These are phyloP conservation scores for Antrozous pallidus DNA, from an alignment of 2,797 vertebrate genomes.

Conservation along the genomic window DNA sequence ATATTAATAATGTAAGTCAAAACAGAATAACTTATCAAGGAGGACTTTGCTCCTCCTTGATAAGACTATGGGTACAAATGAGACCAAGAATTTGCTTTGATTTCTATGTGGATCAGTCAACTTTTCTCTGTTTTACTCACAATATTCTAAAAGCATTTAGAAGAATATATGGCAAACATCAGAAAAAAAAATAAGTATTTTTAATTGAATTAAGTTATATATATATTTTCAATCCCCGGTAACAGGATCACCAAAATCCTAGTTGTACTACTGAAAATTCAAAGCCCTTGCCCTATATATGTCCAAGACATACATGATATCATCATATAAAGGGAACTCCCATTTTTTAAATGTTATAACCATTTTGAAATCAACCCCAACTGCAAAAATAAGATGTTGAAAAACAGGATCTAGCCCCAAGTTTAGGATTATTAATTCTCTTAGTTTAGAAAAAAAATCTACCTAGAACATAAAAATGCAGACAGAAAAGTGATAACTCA, in stretches of 20 bases:
- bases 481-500: neutral
- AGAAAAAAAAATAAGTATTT: neutral
- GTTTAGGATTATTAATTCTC: neutral
- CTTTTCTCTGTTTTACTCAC: neutral
- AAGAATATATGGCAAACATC: neutral
- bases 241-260: neutral
- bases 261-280: too few species aligned
- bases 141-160: neutral
- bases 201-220: neutral
- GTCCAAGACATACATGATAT: neutral
- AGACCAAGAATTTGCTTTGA: neutral
- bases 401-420: neutral
- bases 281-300: neutral
- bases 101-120: neutral
- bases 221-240: neutral
- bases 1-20: constrained; percentile 34
- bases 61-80: neutral
- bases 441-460: neutral
- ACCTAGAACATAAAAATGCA: neutral
- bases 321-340: neutral
- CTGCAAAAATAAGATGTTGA: neutral
- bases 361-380: neutral
- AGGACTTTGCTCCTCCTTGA: neutral
- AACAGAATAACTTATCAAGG: too few species aligned
- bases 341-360: neutral